Base-by-base conservation (phyloP, 2,888 invertebrate genomes). In the Patella pellucida region DNA sequence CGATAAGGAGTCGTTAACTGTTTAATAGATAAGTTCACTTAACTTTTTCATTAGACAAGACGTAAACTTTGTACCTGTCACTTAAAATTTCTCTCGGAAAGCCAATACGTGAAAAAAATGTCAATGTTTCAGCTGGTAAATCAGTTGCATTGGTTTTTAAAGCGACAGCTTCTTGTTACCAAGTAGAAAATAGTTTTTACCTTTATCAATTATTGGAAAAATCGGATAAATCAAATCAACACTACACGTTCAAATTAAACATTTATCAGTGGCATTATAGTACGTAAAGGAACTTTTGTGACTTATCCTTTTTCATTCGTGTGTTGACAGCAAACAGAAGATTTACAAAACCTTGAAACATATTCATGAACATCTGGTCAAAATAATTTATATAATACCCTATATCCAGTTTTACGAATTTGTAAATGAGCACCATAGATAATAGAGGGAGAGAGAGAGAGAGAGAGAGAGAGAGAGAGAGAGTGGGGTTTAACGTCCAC, bases 51-150 rank as follows among this genome's bases (percentile, higher is more conserved):
- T 79, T 31, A 82, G n/a, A 15, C 76, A 76, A 5, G 79, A 78
- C 9, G 75, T 77, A 71, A 84, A 84, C 68, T 83, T 78, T 12
- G 79, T 73, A 31, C 82, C 73, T 69, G 68, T 81, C 81, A 19
- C 71, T 75, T 16, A 81, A 52, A 16, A 82, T 69, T 68, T 82
- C 79, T 16, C 67, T 27, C 14, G 83, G 83, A 14, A 82, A 27
- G 14, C 80, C 82, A 14, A 80, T 68, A 14, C 80, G 70, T 12
- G 67, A 68, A 56, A 31, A 79, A n/a, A 81, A 50, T 9, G 77
- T 14, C 51, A 81, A 69, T 5, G 72, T 71, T 62, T 80, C 76
- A 11, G 80, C 80, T 9, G n/a, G n/a, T n/a, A n/a, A n/a, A n/a
- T n/a, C n/a, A 74, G 72, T 67, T 27, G 70, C 75, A 16, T 71